These are phyloP conservation scores for Hyperopisus bebe DNA, from an alignment of 2,113 vertebrate species.

Conservation along the genomic window DNA sequence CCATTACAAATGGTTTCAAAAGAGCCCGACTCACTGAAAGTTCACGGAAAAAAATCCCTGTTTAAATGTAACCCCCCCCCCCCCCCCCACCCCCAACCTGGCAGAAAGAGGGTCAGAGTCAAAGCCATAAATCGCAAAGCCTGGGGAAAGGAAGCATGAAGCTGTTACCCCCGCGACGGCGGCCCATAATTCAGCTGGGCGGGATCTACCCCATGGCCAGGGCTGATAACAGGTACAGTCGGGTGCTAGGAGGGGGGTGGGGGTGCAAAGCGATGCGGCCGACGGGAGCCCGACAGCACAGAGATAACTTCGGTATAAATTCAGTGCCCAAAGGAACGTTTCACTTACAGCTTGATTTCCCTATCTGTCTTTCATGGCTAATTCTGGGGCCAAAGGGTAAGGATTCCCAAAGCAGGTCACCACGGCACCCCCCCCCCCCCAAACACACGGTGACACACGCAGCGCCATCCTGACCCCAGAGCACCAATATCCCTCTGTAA, in stretches of 20 bases:
- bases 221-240: constrained; percentile 48
- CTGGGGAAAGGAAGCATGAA: constrained; percentile 35
- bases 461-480: neutral
- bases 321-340: neutral
- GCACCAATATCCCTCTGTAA: neutral
- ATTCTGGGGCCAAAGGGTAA: neutral
- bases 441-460: neutral
- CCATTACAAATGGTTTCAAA: neutral
- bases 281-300: neutral
- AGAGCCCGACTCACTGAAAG: neutral
- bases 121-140: constrained; percentile 40
- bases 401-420: too few relatives aligned
- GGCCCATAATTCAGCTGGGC: constrained; percentile 16
- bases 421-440: neutral
- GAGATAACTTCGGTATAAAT: constrained; percentile 11
- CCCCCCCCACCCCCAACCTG: neutral
- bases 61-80: constrained; percentile 6
- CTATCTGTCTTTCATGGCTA: neutral
- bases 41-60: neutral
- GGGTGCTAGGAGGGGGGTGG: neutral
- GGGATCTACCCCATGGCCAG: constrained; percentile 48
- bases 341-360: neutral
- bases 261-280: neutral
- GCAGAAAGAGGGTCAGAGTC: constrained; percentile 37
- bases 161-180: constrained; percentile 3